phyloP scores from a whole-genome alignment of 1,140 invertebrate genomes.

The Drosophila orosa region DNA sequence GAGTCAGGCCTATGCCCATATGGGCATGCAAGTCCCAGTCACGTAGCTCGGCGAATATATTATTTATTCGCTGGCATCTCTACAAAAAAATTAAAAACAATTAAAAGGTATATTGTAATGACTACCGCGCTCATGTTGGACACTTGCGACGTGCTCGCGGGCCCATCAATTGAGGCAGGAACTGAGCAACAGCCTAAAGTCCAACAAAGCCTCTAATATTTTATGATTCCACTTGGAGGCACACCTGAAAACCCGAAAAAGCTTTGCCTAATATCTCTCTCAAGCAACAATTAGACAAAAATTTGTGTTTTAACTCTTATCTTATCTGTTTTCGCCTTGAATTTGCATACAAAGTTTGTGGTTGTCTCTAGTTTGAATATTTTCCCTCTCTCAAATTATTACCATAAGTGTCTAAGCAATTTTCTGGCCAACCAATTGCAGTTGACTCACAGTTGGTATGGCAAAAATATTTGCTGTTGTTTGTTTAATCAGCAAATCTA shows the following conservation, averaged over 20 bases:
- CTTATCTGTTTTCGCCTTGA: constrained; percentile 26
- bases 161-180: constrained; percentile 23
- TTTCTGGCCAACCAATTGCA: constrained; percentile 35
- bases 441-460: constrained; percentile 35
- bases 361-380: constrained; percentile 6
- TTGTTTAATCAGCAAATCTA: constrained; percentile 75
- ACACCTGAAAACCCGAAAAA: constrained; percentile 9
- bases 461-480: constrained; percentile 32
- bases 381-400: constrained; percentile 4
- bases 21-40: constrained; percentile 33
- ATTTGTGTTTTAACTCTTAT: constrained; percentile 27
- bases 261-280: constrained; percentile 10
- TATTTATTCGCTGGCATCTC: constrained; percentile 29
- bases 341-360: constrained; percentile 33
- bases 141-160: constrained; percentile 55
- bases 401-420: constrained; percentile 6
- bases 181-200: not conserved
- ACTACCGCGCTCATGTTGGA: constrained; percentile 46
- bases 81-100: constrained; percentile 53
- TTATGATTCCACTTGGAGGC: constrained; percentile 1
- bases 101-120: constrained; percentile 57
- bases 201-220: not conserved
- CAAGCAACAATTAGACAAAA: constrained; percentile 23
- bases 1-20: constrained; percentile 26
- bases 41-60: constrained; percentile 37